Evolutionary conservation across 2,113 vertebrate genomes (phyloP), one percentile per base, ranked within the genome.

Genomic region (Prionailurus viverrinus): DNA sequence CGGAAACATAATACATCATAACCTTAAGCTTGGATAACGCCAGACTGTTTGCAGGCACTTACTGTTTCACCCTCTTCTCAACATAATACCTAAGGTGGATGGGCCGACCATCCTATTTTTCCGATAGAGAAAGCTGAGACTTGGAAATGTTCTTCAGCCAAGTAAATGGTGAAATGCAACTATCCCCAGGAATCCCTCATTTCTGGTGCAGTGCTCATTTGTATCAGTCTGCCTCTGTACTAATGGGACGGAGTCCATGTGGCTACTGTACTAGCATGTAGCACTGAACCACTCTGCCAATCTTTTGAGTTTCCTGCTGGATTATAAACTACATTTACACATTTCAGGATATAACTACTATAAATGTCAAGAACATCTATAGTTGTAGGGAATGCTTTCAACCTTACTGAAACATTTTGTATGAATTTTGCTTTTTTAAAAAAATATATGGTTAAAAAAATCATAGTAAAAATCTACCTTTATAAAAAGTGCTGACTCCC

Each of bases 81-180:
- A 87, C 87, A 48, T 83, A 91, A 65, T 29, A 6, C 74, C 89
- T 82, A 86, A 94, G 36, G 68, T 96, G 86, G 51, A 55, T 71
- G 27, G 68, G 63, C 27, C 31, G 79, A 8, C 39, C 7, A 23
- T 71, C 53, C 58, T 10, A 6, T 89, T 89, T 55, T 68, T 86
- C 36, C 79, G 69, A 33, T 89, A 55, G 63, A 45, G 48, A 87
- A 93, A 61, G 65, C 53, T 81, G 48, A 91, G 53, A 79, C 51
- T 81, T 81, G 48, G 51, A 89, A 91, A 88, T 13, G 13, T 91
- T 97, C 55, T 94, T 96, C 48, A 74, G 1, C 65, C 81, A 51
- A 63, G 2, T 53, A 89, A 51, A 7, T 65, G 45, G 29, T 91
- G 41, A 78, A 91, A 73, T 88, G 58, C 31, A 79, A 0, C 19